Conservation (phyloP, 2,113 vertebrate species). For the Hiodon alosoides region DNA sequence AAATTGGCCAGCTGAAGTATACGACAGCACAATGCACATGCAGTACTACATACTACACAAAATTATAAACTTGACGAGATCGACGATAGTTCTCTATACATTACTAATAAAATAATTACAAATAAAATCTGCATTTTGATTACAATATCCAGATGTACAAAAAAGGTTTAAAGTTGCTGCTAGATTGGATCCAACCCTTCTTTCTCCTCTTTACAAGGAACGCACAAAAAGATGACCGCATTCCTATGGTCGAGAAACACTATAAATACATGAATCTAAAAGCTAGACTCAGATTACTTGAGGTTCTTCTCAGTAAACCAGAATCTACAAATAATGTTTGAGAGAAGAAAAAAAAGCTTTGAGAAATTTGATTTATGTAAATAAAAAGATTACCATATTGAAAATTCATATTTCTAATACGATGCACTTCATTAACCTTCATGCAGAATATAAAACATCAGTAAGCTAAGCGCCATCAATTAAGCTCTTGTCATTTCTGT, state of each 20-base stretch:
- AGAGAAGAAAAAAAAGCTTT: slow-evolving; percentile 46
- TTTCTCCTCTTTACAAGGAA: slow-evolving; percentile 55
- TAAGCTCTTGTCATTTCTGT: slow-evolving; percentile 10
- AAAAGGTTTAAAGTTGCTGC: slow-evolving; percentile 44
- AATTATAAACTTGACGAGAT: slow-evolving; percentile 24
- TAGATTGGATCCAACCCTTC: slow-evolving; percentile 37
- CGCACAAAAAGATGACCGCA: slow-evolving; percentile 84
- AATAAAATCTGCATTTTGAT: slow-evolving; percentile 45
- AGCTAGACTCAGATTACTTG: slow-evolving; percentile 81
- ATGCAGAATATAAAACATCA: slow-evolving; percentile 16
- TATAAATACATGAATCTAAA: slow-evolving; percentile 85
- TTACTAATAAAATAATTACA: slow-evolving; percentile 47
- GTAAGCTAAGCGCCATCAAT: slow-evolving; percentile 8
- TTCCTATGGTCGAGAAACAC: slow-evolving; percentile 86
- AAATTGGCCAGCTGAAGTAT: too few species aligned
- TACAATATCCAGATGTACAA: slow-evolving; percentile 57
- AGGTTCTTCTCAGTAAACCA: slow-evolving; percentile 89
- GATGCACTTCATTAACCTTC: slow-evolving; percentile 72
- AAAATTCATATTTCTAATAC: slow-evolving; percentile 54
- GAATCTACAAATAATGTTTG: slow-evolving; percentile 78
- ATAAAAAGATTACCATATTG: slow-evolving; percentile 20
- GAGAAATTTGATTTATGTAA: slow-evolving; percentile 21
- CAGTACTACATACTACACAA: too few species aligned
- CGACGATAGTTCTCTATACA: slow-evolving; percentile 48
- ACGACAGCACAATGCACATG: too few species aligned